Base-by-base conservation (phyloP, 1,140 invertebrate species). In the Armadillidium nasatum region DNA sequence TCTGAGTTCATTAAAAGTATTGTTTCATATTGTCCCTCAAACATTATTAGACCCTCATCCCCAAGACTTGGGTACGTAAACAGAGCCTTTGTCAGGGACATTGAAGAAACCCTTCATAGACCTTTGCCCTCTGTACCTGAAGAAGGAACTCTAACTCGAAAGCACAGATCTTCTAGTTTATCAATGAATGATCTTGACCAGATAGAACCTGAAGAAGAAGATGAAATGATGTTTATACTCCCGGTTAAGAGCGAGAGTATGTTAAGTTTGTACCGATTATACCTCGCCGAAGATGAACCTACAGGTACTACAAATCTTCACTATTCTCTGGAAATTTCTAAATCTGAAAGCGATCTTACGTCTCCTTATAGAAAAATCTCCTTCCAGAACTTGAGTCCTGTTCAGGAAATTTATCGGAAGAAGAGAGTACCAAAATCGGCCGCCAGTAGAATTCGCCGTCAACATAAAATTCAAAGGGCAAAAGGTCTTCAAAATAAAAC, bases 121-220 rank as follows among this genome's bases (percentile, higher is more conserved):
- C 33, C 33, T 33, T 33, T 33, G 33, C 33, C 33, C 33, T 33
- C 33, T 15, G 50, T 60, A 60, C 19, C 50, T n/a, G 45, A 44
- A 4, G 78, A 80, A 45, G 71, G 81, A 70, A 77, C 76, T 11
- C 71, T 79, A n/a, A 78, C 78, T 19, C 73, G 78, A 54, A 78
- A 78, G 44, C 80, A 79, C 54, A 71, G 81, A 7, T 76, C 80
- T 0, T 83, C 85, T 0, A 86, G 86, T 0, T 84, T 84, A 44
- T 87, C 86, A 11, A 86, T 87, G 85, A 87, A 87, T 75, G 86
- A 87, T 69, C 80, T 87, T 0, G 86, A 87, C 73, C 84, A 84
- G 44, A 77, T 87, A 9, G 50, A 46, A 21, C 10, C 54, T 1
- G 77, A 79, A 6, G 76, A 77, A 22, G 77, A 81, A 54, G 76